A percentile compares a stretch with the other conserved stretches of the same genome.
phyloP scores from a whole-genome alignment of 1,140 invertebrate genomes.

The Nasonia giraulti region DNA sequence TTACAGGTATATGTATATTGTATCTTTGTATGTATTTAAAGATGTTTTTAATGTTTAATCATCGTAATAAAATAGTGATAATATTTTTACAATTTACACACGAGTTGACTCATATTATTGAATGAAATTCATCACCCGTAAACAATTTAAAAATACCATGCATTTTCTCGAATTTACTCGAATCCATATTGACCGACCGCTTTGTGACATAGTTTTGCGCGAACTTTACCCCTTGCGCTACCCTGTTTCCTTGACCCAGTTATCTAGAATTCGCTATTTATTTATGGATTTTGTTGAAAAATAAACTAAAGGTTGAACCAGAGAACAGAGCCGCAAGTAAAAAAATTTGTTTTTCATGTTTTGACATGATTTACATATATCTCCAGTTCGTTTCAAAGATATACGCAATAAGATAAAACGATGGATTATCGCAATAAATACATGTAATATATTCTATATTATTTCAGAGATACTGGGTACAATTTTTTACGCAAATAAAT shows the following conservation, averaged over 20 bases:
- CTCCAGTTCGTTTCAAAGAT: not conserved
- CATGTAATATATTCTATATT: too few species aligned
- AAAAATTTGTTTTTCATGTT: too few species aligned
- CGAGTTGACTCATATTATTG: not conserved
- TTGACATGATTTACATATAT: too few species aligned
- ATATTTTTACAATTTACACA: slow-evolving; percentile 18
- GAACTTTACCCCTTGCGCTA: not conserved
- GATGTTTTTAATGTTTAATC: slow-evolving; percentile 14
- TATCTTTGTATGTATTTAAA: slow-evolving; percentile 24
- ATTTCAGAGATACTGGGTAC: not conserved
- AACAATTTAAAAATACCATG: not conserved
- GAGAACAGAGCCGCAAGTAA: too few species aligned
- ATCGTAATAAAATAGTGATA: slow-evolving; percentile 34
- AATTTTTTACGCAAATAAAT: not conserved
- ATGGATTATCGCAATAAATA: too few species aligned
- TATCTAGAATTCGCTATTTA: too few species aligned
- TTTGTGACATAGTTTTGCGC: not conserved
- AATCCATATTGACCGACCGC: not conserved
- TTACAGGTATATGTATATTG: not conserved
- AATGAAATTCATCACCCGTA: not conserved
- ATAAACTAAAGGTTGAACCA: too few species aligned
- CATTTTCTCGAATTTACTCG: not conserved
- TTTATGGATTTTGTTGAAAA: too few species aligned
- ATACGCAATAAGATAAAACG: too few species aligned
- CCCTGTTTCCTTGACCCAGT: not conserved